A percentile compares a stretch with the other conserved stretches of the same genome.
Evolutionary conservation across 2,888 invertebrate genomes (phyloP).

Genomic region (Leistus spinibarbis): DNA sequence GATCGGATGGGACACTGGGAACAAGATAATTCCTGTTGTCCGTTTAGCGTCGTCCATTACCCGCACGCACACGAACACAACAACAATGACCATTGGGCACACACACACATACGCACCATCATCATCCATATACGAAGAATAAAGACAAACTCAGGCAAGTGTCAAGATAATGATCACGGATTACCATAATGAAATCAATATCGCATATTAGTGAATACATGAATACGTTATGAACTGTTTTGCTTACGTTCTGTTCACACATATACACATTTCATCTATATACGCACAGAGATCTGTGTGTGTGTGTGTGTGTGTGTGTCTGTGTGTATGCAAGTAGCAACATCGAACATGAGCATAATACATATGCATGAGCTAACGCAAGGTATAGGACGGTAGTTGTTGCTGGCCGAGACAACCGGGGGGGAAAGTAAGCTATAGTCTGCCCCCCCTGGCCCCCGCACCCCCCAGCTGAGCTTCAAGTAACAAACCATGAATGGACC

Average conservation of each 20-base stretch:
- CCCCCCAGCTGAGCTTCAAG: not conserved
- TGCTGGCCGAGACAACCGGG: not conserved
- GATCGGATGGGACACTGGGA: not conserved
- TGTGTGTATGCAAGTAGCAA: not conserved
- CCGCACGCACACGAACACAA: constrained; percentile 20
- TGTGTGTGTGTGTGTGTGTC: not conserved
- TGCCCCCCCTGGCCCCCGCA: not conserved
- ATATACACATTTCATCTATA: not conserved
- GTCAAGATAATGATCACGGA: constrained; percentile 56
- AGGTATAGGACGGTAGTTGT: not conserved
- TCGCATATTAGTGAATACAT: constrained; percentile 57
- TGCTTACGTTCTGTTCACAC: constrained; percentile 3
- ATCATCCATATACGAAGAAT: constrained; percentile 43
- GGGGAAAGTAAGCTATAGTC: not conserved
- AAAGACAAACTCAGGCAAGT: constrained; percentile 53
- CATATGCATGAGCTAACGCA: constrained; percentile 31
- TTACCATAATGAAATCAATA: constrained; percentile 58
- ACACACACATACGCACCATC: no score
- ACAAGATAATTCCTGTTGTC: constrained; percentile 42
- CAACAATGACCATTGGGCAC: constrained; percentile 34
- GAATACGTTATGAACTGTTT: constrained; percentile 51
- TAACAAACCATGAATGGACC: constrained; percentile 46
- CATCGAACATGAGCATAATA: constrained; percentile 23
- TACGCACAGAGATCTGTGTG: not conserved
- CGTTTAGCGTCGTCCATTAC: constrained; percentile 45